These are phyloP conservation scores for Eulacestoma nigropectus DNA, from an alignment of 2,113 vertebrate genomes.

Conservation along the genomic window DNA sequence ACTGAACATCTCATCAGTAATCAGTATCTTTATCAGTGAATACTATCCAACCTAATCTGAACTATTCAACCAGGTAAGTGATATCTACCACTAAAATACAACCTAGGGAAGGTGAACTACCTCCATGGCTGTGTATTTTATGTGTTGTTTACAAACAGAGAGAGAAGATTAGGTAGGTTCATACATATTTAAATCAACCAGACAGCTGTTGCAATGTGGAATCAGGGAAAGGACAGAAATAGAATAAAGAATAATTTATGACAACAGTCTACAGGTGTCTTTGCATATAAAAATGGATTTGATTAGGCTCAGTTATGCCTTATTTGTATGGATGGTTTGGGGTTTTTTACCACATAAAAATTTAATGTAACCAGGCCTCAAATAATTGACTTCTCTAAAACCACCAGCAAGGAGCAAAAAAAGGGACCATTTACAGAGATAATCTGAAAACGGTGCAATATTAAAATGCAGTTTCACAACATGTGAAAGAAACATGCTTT, in stretches of 20 bases:
- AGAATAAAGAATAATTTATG: neutral
- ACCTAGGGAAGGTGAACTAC: neutral
- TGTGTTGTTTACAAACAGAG: neutral
- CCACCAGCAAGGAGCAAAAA: neutral
- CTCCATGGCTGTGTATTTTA: neutral
- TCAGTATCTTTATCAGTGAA: conserved; percentile 5
- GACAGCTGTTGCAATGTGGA: neutral
- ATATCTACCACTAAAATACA: neutral
- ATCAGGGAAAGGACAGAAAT: neutral
- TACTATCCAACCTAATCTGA: neutral
- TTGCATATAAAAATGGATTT: neutral
- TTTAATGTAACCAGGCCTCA: conserved; percentile 6
- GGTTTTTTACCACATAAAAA: neutral
- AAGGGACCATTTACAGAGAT: conserved; percentile 54
- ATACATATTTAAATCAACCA: neutral
- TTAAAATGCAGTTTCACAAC: conserved; percentile 65
- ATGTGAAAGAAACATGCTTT: conserved; percentile 67
- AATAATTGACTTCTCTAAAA: neutral
- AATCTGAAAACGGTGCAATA: conserved; percentile 73
- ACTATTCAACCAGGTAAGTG: neutral
- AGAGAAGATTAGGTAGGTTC: neutral
- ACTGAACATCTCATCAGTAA: neutral
- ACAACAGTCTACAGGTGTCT: neutral
- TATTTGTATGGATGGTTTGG: neutral
- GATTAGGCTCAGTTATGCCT: neutral